Evolutionary conservation across 2,113 vertebrate genomes (phyloP).

Genomic region (Epinephelus cyanopodus): DNA sequence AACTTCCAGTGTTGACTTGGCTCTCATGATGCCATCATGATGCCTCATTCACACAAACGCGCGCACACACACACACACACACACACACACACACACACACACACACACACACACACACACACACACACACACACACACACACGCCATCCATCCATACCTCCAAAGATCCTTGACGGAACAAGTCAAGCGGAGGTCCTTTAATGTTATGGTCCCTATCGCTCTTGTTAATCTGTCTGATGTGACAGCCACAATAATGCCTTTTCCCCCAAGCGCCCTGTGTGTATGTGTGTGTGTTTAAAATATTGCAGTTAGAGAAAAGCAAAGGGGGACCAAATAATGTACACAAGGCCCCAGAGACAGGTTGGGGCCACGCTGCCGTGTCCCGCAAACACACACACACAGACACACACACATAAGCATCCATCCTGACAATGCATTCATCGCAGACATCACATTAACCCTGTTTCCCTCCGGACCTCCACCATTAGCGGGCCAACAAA

Average conservation of each 20-base stretch:
- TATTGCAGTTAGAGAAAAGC: slow-evolving; percentile 35
- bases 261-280: slow-evolving; percentile 22
- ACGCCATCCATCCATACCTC: slow-evolving; percentile 25
- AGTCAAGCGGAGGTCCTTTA: slow-evolving; percentile 69
- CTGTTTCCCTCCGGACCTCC: slow-evolving; percentile 42
- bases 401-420: slow-evolving; percentile 43
- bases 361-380: slow-evolving; percentile 36
- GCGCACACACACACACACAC: background rate
- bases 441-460: slow-evolving; percentile 62
- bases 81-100: slow-evolving; percentile 4
- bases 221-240: slow-evolving; percentile 68
- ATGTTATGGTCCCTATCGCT: slow-evolving; percentile 66
- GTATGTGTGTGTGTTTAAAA: slow-evolving; percentile 43
- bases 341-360: slow-evolving; percentile 63
- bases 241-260: slow-evolving; percentile 66
- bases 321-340: slow-evolving; percentile 50
- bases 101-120: slow-evolving; percentile 18
- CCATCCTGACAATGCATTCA: slow-evolving; percentile 58
- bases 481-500: slow-evolving; percentile 43
- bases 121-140: slow-evolving; percentile 5
- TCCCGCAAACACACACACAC: slow-evolving; percentile 45
- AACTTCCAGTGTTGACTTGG: slow-evolving; percentile 41
- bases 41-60: background rate
- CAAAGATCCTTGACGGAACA: slow-evolving; percentile 63
- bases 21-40: background rate